A percentile compares a stretch with the other conserved stretches of the same genome.
Conservation (phyloP, 2,113 vertebrate species). For the Callopanchax toddi region DNA sequence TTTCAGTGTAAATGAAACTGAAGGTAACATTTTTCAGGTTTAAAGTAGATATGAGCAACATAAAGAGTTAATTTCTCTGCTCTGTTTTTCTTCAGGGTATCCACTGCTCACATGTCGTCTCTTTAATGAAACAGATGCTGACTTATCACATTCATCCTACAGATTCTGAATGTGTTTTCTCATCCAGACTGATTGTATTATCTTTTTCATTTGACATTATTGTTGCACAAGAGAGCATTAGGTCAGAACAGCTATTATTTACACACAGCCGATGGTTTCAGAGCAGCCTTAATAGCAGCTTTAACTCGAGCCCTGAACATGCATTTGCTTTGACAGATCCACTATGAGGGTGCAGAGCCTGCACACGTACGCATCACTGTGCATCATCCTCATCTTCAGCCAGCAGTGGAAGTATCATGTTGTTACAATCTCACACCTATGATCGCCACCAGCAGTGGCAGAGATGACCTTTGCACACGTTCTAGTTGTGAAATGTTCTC, state of each 20-base stretch:
- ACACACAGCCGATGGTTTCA: slow-evolving; percentile 11
- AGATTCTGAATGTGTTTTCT: slow-evolving; percentile 15
- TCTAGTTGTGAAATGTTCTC: slow-evolving; percentile 6
- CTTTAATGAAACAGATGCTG: slow-evolving; percentile 55
- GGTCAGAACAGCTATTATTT: neutral
- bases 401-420: slow-evolving; percentile 49
- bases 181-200: slow-evolving; percentile 15
- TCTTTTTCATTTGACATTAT: slow-evolving; percentile 23
- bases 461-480: slow-evolving; percentile 43
- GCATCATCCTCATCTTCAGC: slow-evolving; percentile 60
- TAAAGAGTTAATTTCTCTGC: slow-evolving; percentile 19
- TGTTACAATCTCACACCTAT: slow-evolving; percentile 40
- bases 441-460: slow-evolving; percentile 43
- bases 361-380: slow-evolving; percentile 49
- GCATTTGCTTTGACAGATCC: slow-evolving; percentile 60
- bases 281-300: slow-evolving; percentile 17
- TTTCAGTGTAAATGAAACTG: neutral
- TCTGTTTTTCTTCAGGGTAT: slow-evolving; percentile 15
- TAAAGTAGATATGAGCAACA: slow-evolving; percentile 18
- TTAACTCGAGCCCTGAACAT: slow-evolving; percentile 23
- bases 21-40: slow-evolving; percentile 3
- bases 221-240: neutral
- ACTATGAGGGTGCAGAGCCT: slow-evolving; percentile 39
- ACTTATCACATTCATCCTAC: slow-evolving; percentile 20
- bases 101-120: slow-evolving; percentile 5